Percentiles rank a stretch among this genome's conserved stretches.
phyloP scores from a whole-genome alignment of 2,888 invertebrate genomes.

The Octonoba sinensis region DNA sequence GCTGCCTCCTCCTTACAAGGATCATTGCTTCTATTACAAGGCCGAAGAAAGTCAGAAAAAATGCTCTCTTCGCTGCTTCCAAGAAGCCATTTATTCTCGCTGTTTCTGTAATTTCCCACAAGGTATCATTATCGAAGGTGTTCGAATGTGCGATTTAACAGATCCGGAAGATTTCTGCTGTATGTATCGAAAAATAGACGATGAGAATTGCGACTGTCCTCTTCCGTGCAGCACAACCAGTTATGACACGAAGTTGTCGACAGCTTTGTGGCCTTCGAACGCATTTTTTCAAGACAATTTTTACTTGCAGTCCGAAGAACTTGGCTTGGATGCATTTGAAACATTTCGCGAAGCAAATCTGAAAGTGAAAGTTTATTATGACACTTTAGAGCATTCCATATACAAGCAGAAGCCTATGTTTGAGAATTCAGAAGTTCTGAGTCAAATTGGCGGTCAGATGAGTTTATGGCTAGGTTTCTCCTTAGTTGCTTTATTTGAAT shows the following conservation, averaged over 20 bases:
- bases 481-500: conserved; percentile 46
- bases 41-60: conserved; percentile 7
- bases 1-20: conserved; percentile 34
- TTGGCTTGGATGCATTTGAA: conserved; percentile 5
- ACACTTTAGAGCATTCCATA: conserved; percentile 32
- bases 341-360: conserved; percentile 1
- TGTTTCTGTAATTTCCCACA: conserved; percentile 8
- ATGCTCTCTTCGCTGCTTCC: not conserved
- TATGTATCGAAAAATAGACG: not conserved
- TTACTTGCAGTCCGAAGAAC: too few species aligned
- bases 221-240: conserved; percentile 11
- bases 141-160: conserved; percentile 8
- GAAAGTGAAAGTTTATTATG: conserved; percentile 33
- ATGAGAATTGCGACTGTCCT: conserved; percentile 20
- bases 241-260: conserved; percentile 10
- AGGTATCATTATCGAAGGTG: not conserved
- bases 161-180: conserved; percentile 21
- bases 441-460: conserved; percentile 55
- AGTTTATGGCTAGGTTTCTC: conserved; percentile 51
- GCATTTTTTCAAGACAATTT: not conserved
- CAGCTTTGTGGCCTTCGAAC: conserved; percentile 30
- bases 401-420: conserved; percentile 52
- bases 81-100: not conserved
- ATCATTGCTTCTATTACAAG: conserved; percentile 17
- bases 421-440: conserved; percentile 47